Evolutionary conservation across 2,888 invertebrate species (phyloP).

Genomic region (Emmelina monodactyla): DNA sequence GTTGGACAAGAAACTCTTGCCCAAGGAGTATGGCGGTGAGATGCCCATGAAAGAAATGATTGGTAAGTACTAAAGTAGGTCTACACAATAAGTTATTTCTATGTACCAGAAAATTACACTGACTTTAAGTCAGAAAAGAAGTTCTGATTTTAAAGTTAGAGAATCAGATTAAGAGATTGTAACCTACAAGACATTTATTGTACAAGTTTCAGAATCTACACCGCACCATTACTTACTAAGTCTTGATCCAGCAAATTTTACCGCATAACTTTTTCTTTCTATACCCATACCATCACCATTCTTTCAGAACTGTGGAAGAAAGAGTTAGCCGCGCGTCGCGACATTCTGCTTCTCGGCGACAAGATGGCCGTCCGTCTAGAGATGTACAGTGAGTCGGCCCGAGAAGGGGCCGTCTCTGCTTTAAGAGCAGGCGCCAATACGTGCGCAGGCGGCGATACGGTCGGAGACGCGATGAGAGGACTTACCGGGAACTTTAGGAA

Average conservation of each 20-base stretch:
- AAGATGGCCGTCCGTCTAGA: slow-evolving; percentile 74
- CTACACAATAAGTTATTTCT: no score
- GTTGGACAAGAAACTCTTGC: slow-evolving; percentile 71
- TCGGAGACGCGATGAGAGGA: slow-evolving; percentile 73
- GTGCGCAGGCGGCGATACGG: slow-evolving; percentile 69
- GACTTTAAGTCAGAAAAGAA: no score
- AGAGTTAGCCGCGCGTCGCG: slow-evolving; percentile 69
- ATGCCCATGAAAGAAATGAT: slow-evolving; percentile 87
- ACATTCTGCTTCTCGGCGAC: slow-evolving; percentile 71
- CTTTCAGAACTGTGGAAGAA: slow-evolving; percentile 74
- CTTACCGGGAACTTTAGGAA: slow-evolving; percentile 80
- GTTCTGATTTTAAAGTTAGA: no score
- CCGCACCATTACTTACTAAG: no score
- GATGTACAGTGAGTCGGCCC: slow-evolving; percentile 74
- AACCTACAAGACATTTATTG: no score
- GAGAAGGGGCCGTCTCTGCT: slow-evolving; percentile 79
- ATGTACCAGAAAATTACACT: no score
- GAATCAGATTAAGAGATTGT: no score
- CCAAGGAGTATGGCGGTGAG: slow-evolving; percentile 84
- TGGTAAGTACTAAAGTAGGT: slow-evolving; percentile 47
- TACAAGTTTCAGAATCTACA: no score
- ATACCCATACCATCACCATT: no score
- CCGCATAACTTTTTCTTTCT: no score
- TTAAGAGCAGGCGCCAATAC: slow-evolving; percentile 65
- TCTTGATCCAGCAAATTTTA: no score